Conservation (phyloP, 1,140 invertebrate species). For the Lepidurus packardi region DNA sequence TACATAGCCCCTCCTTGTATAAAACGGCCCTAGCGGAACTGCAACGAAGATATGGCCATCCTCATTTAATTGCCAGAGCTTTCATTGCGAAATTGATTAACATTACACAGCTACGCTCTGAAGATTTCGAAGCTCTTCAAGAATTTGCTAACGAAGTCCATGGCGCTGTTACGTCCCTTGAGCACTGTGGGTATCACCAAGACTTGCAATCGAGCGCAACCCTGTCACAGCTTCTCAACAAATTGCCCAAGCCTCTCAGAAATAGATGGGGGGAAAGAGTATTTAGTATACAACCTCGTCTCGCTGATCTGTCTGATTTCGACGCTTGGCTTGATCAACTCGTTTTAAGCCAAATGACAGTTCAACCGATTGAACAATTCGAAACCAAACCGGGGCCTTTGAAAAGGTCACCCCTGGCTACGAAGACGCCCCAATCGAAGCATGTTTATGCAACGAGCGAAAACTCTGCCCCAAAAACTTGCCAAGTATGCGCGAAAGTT, state of each 20-base stretch:
- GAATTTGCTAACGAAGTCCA: not conserved
- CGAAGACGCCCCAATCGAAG: not conserved
- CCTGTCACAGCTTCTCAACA: not conserved
- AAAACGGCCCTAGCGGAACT: not conserved
- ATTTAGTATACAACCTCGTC: not conserved
- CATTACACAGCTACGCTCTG: not conserved
- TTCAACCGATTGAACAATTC: not conserved
- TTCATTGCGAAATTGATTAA: not conserved
- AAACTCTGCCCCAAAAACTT: not conserved
- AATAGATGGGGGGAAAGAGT: not conserved
- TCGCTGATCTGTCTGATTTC: not conserved
- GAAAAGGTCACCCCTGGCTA: not conserved
- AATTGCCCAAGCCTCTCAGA: not conserved
- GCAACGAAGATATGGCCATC: constrained; percentile 4
- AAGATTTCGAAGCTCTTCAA: constrained; percentile 22
- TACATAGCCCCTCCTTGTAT: constrained; percentile 26
- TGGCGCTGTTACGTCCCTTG: constrained; percentile 22
- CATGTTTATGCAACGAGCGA: not conserved
- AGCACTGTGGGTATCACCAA: not conserved
- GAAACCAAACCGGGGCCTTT: not conserved
- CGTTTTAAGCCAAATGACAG: not conserved
- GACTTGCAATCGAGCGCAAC: constrained; percentile 7
- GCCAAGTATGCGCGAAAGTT: not conserved
- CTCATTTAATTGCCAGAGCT: not conserved
- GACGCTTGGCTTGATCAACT: constrained; percentile 19